Evolutionary conservation across 2,888 invertebrate genomes (phyloP).

Genomic region (Conomelus anceps): DNA sequence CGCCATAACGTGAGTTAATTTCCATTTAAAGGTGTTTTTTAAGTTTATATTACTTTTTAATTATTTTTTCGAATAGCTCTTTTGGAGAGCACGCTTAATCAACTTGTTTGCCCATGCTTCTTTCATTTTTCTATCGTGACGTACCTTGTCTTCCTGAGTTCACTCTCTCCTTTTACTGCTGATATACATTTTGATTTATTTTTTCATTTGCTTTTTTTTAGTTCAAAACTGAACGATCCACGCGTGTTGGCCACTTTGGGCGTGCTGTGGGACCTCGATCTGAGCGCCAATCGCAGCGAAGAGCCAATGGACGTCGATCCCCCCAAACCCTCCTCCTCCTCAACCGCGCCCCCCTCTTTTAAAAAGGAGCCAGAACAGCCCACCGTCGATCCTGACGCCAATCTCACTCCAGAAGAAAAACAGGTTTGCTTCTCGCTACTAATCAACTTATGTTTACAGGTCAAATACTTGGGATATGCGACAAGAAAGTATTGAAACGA

Average conservation of each 20-base stretch:
- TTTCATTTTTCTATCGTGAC: too few species aligned
- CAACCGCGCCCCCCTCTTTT: slow-evolving; percentile 40
- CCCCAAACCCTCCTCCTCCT: slow-evolving; percentile 36
- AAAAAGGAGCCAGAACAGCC: slow-evolving; percentile 19
- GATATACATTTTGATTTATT: not conserved
- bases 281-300: slow-evolving; percentile 38
- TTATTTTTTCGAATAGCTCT: too few species aligned
- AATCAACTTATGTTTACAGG: not conserved
- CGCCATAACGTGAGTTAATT: too few species aligned
- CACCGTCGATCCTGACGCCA: slow-evolving; percentile 37
- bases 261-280: slow-evolving; percentile 58
- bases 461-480: too few species aligned
- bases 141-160: too few species aligned
- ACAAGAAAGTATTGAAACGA: too few species aligned
- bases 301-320: slow-evolving; percentile 52
- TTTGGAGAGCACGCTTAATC: too few species aligned
- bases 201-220: slow-evolving; percentile 20
- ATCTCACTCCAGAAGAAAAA: slow-evolving; percentile 35
- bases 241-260: slow-evolving; percentile 61
- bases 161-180: too few species aligned
- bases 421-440: slow-evolving; percentile 27
- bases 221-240: slow-evolving; percentile 53
- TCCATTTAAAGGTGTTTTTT: too few species aligned
- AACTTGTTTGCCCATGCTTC: too few species aligned
- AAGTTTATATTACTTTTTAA: too few species aligned